These are phyloP conservation scores for Caenorhabditis drosophilae DNA, from an alignment of 2,888 invertebrate species.

Conservation along the genomic window DNA sequence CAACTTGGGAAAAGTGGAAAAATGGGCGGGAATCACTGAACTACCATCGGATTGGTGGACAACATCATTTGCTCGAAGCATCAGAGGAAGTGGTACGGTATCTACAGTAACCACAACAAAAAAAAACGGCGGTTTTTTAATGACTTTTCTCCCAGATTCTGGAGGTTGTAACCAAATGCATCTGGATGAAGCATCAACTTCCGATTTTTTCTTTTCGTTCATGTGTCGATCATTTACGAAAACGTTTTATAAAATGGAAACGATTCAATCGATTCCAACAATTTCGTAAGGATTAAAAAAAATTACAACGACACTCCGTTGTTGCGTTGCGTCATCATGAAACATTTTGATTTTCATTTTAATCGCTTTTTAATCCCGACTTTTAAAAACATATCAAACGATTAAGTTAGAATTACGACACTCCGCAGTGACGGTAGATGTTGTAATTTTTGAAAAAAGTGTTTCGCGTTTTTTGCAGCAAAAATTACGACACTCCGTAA, in stretches of 20 bases:
- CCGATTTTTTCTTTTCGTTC: slow-evolving; percentile 51
- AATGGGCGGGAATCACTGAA: slow-evolving; percentile 47
- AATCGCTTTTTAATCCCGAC: no score
- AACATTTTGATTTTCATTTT: no score
- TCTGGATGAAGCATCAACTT: slow-evolving; percentile 28
- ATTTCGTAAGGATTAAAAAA: slow-evolving; percentile 20
- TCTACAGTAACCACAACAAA: neutral
- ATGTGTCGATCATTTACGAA: slow-evolving; percentile 54
- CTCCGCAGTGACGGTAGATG: no score
- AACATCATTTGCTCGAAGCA: slow-evolving; percentile 42
- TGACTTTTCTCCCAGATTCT: slow-evolving; percentile 46
- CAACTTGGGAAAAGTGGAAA: slow-evolving; percentile 47
- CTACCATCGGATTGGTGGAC: slow-evolving; percentile 60
- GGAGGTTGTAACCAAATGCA: slow-evolving; percentile 53
- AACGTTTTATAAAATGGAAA: slow-evolving; percentile 26
- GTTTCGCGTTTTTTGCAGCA: no score
- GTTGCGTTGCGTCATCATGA: no score
- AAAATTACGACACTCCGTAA: no score
- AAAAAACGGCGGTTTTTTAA: neutral
- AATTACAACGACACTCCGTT: no score
- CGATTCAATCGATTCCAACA: slow-evolving; percentile 42
- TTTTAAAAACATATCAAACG: no score
- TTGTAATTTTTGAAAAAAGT: no score
- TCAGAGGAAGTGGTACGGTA: slow-evolving; percentile 56
- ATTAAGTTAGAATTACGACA: no score